Evolutionary conservation across 2,797 vertebrate genomes (phyloP).

Genomic region (Rhinophrynus dorsalis): DNA sequence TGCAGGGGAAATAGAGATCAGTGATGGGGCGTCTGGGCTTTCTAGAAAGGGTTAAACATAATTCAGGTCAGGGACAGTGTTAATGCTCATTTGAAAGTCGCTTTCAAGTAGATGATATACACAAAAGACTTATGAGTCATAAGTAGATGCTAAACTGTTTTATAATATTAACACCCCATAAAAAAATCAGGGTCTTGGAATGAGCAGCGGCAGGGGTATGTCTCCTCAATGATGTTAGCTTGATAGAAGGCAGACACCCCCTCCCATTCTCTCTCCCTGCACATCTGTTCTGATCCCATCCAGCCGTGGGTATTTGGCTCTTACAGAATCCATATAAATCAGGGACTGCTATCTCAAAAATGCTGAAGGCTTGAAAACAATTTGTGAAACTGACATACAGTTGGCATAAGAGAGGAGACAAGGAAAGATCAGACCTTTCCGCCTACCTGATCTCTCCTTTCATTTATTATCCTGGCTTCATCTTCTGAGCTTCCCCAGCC

Average conservation of each 20-base stretch:
- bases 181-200: conserved; percentile 29
- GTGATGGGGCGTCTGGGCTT: neutral
- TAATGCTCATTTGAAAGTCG: conserved; percentile 12
- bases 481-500: conserved; percentile 19
- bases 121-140: conserved; percentile 34
- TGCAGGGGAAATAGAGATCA: neutral
- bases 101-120: conserved; percentile 35
- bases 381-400: conserved; percentile 36
- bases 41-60: conserved; percentile 5
- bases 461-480: conserved; percentile 42
- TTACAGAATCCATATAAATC: conserved; percentile 38
- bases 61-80: conserved; percentile 18
- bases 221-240: conserved; percentile 28
- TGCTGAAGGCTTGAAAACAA: conserved; percentile 42
- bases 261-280: neutral
- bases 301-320: conserved; percentile 13
- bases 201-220: conserved; percentile 14
- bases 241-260: conserved; percentile 36
- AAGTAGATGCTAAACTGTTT: conserved; percentile 45
- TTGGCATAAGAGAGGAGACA: conserved; percentile 36
- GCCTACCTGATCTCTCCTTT: conserved; percentile 24
- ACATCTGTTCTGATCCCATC: conserved; percentile 36
- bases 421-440: conserved; percentile 14
- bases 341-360: conserved; percentile 43
- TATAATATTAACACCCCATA: conserved; percentile 49